A percentile compares a stretch with the other conserved stretches of the same genome.
These are phyloP conservation scores for Leucophora obtusa DNA, from an alignment of 2,888 invertebrate species.

Conservation along the genomic window DNA sequence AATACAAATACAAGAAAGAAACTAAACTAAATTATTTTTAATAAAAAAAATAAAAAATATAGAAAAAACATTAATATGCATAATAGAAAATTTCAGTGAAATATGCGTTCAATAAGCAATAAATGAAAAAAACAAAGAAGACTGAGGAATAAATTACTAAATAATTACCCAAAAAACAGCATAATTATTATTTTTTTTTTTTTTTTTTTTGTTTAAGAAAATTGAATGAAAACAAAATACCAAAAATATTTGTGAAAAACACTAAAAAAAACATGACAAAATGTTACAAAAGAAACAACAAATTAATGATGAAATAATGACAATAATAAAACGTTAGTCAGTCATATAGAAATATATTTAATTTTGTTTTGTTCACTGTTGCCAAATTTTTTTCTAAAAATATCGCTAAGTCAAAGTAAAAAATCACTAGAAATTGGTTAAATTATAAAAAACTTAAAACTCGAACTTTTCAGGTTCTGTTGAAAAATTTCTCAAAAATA, in stretches of 20 bases:
- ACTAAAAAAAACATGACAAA: background rate
- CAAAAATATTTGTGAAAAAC: background rate
- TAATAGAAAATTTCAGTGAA: background rate
- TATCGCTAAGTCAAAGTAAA: too few species aligned
- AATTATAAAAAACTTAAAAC: too few species aligned
- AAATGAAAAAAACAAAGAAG: slow-evolving; percentile 1
- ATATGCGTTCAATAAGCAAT: slow-evolving; percentile 11
- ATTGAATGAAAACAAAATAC: slow-evolving; percentile 12
- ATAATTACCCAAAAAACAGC: slow-evolving; percentile 14
- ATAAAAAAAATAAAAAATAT: background rate
- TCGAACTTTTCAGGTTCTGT: too few species aligned
- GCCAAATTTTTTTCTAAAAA: too few species aligned
- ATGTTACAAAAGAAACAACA: slow-evolving; percentile 45
- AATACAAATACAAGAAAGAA: background rate
- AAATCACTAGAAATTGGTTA: too few species aligned
- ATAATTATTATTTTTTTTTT: too few species aligned
- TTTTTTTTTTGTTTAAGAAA: slow-evolving; percentile 6
- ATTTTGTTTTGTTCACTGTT: background rate
- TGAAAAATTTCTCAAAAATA: too few species aligned
- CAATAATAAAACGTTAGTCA: slow-evolving; percentile 32
- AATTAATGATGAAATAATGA: slow-evolving; percentile 58
- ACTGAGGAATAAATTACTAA: slow-evolving; percentile 20
- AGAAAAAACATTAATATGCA: background rate
- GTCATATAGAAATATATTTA: slow-evolving; percentile 19
- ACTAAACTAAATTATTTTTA: background rate